Base-by-base conservation (phyloP, 2,113 vertebrate genomes). In the Bubo scandiacus region DNA sequence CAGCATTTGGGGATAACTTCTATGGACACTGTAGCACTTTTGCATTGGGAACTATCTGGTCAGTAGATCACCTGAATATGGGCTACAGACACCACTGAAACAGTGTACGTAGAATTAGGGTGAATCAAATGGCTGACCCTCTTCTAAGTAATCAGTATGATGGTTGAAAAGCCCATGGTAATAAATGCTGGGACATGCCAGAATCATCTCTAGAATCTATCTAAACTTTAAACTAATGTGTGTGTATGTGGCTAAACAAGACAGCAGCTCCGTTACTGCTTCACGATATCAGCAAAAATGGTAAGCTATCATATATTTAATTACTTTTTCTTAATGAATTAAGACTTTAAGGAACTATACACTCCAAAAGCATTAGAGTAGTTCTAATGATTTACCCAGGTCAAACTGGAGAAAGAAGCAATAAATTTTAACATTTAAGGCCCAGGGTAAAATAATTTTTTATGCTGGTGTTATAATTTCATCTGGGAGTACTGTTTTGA, bases 61-160 rank as follows among this genome's bases (percentile, higher is more conserved):
- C 43, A 72, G 43, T 29, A 57, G 63, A 13, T 79, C 26, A 43
- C 32, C n/a, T 71, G 43, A 17, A 15, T 36, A 19, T 40, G 62
- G 68, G 17, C 43, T 61, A 52, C 67, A 66, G 81, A 40, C 10
- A 74, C 30, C 12, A 25, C 36, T 61, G 67, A 73, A 82, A 83
- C 38, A 26, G 47, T 0, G 2, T 13, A 12, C 1, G 0, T 11
- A 86, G 43, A 74, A 55, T 58, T 25, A 62, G 27, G 16, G 6
- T 75, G 54, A 85, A 72, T 71, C 27, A 49, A 94, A 51, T 26
- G 30, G 16, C 11, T 91, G 52, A 61, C 10, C 7, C 7, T 51
- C 7, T 79, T 84, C 49, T 55, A 73, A 71, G 2, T 75, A n/a
- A 30, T 27, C 22, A 54, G 5, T 43, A 22, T 2, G 5, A 15